phyloP scores from a whole-genome alignment of 2,888 invertebrate species.

The Hyppa rectilinea region DNA sequence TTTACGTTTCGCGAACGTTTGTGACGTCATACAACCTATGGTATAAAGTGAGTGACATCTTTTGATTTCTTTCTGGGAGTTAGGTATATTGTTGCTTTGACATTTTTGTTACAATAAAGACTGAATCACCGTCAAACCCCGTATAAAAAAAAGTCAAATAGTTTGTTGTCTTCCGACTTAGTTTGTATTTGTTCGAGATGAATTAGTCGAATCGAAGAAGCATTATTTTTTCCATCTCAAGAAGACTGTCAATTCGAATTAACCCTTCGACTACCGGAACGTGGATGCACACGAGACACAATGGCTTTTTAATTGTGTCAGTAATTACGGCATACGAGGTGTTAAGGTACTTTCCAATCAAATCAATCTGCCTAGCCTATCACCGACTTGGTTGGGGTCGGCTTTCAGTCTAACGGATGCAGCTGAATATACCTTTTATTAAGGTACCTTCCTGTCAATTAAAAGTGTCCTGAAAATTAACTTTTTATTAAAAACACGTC shows the following conservation, averaged over 20 bases:
- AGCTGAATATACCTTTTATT: too few species aligned
- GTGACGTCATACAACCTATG: constrained; percentile 70
- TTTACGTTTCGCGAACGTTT: constrained; percentile 75
- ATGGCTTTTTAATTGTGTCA: too few species aligned
- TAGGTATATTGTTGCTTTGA: neutral
- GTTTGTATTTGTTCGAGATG: neutral
- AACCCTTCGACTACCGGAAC: too few species aligned
- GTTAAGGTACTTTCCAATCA: too few species aligned
- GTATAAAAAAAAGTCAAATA: neutral
- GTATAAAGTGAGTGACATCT: constrained; percentile 59
- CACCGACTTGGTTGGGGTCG: too few species aligned
- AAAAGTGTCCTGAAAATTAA: too few species aligned
- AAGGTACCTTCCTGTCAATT: too few species aligned
- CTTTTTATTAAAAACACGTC: neutral
- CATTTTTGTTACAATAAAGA: neutral
- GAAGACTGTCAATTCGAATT: neutral
- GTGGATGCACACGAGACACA: too few species aligned
- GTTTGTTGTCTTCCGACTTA: neutral
- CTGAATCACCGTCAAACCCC: neutral
- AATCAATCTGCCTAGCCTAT: too few species aligned
- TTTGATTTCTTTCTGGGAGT: constrained; percentile 43
- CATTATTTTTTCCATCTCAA: neutral
- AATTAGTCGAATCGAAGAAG: too few species aligned
- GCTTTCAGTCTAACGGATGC: too few species aligned
- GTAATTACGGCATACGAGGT: too few species aligned